A percentile compares a stretch with the other conserved stretches of the same genome.
These are phyloP conservation scores for Lepilemur septentrionalis DNA, from an alignment of 2,797 vertebrate genomes.

Conservation along the genomic window DNA sequence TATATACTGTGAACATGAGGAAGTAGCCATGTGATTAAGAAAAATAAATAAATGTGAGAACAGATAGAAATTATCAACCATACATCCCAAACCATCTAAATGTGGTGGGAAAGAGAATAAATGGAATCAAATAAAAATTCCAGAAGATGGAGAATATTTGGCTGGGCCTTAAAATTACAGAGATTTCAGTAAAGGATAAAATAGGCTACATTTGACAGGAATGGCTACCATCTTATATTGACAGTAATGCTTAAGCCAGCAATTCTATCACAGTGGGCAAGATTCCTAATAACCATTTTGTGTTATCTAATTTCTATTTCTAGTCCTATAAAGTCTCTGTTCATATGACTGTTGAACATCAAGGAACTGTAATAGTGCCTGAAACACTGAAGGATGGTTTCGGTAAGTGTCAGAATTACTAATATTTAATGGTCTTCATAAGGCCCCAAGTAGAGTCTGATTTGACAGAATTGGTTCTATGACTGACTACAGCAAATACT, in stretches of 20 bases:
- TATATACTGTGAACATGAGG: not conserved
- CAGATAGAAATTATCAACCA: not conserved
- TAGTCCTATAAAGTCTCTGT: not conserved
- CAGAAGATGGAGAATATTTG: not conserved
- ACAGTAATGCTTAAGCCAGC: not conserved
- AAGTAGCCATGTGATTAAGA: not conserved
- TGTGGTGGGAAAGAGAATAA: not conserved
- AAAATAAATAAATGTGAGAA: conserved; percentile 38
- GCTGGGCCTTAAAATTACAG: not conserved
- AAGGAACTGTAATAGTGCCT: not conserved
- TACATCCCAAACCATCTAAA: not conserved
- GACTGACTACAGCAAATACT: not conserved
- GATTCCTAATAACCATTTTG: not conserved
- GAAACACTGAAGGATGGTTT: not conserved
- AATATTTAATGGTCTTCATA: not conserved
- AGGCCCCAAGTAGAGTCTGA: not conserved
- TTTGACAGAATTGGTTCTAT: conserved; percentile 8
- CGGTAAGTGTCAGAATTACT: not conserved
- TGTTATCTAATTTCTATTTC: not conserved
- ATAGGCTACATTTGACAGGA: not conserved
- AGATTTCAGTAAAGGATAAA: not conserved
- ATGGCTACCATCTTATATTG: not conserved
- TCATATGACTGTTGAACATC: not conserved
- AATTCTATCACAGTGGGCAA: not conserved
- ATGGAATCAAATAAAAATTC: not conserved